phyloP scores from a whole-genome alignment of 1,140 invertebrate species.

The Agrypnia vestita region DNA sequence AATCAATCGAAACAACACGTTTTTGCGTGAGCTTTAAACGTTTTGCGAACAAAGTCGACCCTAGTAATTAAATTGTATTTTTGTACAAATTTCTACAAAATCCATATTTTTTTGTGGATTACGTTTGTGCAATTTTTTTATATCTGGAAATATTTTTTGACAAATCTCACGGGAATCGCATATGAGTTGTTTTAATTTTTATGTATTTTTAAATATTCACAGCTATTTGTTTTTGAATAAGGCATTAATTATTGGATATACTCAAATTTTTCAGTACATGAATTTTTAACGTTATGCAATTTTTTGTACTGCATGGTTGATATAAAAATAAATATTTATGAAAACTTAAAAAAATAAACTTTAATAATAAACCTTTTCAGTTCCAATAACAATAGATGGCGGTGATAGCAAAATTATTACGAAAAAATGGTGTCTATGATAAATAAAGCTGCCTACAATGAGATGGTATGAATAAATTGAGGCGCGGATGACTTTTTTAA shows the following conservation, averaged over 20 bases:
- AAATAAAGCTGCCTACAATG: constrained; percentile 14
- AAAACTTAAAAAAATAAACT: constrained; percentile 45
- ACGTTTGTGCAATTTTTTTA: too few relatives aligned
- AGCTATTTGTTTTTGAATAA: constrained; percentile 43
- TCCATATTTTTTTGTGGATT: too few relatives aligned
- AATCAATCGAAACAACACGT: too few relatives aligned
- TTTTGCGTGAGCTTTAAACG: too few relatives aligned
- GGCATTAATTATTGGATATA: constrained; percentile 37
- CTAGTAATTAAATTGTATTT: too few relatives aligned
- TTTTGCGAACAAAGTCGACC: too few relatives aligned
- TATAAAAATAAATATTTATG: constrained; percentile 45
- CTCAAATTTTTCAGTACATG: constrained; percentile 40
- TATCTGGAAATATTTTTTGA: too few relatives aligned
- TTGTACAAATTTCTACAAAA: too few relatives aligned
- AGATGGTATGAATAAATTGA: neutral
- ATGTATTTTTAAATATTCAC: too few relatives aligned
- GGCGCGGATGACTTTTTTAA: constrained; percentile 52
- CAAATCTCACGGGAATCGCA: too few relatives aligned
- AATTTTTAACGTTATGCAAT: constrained; percentile 54
- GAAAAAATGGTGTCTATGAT: constrained; percentile 41
- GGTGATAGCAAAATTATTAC: constrained; percentile 23
- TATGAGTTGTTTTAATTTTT: too few relatives aligned
- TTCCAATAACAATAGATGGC: neutral
- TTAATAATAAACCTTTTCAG: constrained; percentile 16
- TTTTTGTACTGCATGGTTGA: constrained; percentile 58